These are phyloP conservation scores for Lordiphosa clarofinis DNA, from an alignment of 1,140 invertebrate species.

Conservation along the genomic window DNA sequence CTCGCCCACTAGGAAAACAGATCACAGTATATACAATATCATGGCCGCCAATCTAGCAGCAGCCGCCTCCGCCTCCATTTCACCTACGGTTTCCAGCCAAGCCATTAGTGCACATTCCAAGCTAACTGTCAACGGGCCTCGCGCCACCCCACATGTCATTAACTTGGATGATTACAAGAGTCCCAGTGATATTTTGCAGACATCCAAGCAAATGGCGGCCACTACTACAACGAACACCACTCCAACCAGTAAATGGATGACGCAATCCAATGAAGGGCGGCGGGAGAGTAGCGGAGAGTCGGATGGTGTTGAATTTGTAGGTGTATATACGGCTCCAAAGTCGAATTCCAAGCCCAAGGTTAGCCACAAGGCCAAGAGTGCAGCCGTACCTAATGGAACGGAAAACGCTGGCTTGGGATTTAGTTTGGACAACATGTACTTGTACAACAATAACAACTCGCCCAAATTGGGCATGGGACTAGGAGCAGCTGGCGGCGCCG, in stretches of 20 bases:
- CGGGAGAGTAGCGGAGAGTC: conserved; percentile 73
- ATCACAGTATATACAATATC: conserved; percentile 60
- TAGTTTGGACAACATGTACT: conserved; percentile 46
- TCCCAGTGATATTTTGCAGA: conserved; percentile 66
- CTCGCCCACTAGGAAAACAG: conserved; percentile 51
- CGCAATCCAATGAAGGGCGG: conserved; percentile 9
- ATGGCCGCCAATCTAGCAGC: conserved; percentile 32
- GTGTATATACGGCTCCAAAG: conserved; percentile 51
- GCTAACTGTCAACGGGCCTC: conserved; percentile 11
- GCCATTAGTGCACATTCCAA: conserved; percentile 54
- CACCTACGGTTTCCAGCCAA: conserved; percentile 1
- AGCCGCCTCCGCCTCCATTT: not conserved
- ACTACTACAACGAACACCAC: conserved; percentile 27
- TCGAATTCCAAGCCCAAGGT: conserved; percentile 21
- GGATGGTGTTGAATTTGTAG: conserved; percentile 73
- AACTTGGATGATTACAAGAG: conserved; percentile 70
- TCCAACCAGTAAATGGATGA: not conserved
- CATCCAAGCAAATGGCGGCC: conserved; percentile 66
- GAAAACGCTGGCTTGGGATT: conserved; percentile 33
- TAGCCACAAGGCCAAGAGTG: conserved; percentile 36
- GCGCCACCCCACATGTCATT: conserved; percentile 54
- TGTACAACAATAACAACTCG: conserved; percentile 42
- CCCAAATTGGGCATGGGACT: conserved; percentile 9
- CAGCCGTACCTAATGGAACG: conserved; percentile 11
- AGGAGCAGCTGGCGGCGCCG: conserved; percentile 1